phyloP scores from a whole-genome alignment of 1,140 invertebrate species.

The Ooceraea biroi region DNA sequence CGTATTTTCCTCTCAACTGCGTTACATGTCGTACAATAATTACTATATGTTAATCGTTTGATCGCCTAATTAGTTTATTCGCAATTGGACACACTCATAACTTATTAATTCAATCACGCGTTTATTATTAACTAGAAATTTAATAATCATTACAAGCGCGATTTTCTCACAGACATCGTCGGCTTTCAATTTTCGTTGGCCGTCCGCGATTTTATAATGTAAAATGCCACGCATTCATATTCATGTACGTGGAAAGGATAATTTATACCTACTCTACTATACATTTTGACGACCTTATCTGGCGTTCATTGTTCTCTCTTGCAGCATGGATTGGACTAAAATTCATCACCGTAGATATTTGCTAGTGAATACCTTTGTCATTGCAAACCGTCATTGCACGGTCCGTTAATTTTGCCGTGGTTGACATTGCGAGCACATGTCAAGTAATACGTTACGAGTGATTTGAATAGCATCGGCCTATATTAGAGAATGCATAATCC shows the following conservation, averaged over 20 bases:
- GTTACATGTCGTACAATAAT: constrained; percentile 23
- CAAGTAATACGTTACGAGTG: constrained; percentile 30
- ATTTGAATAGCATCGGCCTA: constrained; percentile 47
- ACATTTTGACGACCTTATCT: constrained; percentile 39
- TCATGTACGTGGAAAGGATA: constrained; percentile 49
- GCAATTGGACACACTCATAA: constrained; percentile 20
- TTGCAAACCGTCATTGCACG: constrained; percentile 41
- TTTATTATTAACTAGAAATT: constrained; percentile 31
- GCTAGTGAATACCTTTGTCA: constrained; percentile 55
- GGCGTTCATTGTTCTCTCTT: constrained; percentile 59
- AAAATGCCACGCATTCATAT: constrained; percentile 26
- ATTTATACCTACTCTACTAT: constrained; percentile 40
- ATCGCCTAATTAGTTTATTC: constrained; percentile 47
- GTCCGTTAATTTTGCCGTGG: constrained; percentile 56
- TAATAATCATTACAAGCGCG: not conserved
- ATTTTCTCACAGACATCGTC: not conserved
- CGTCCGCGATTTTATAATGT: constrained; percentile 33
- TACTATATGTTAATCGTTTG: constrained; percentile 38
- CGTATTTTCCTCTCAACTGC: constrained; percentile 21
- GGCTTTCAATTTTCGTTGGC: constrained; percentile 15
- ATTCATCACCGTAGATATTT: constrained; percentile 65
- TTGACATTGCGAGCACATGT: constrained; percentile 29
- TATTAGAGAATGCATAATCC: constrained; percentile 40
- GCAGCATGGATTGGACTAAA: constrained; percentile 54
- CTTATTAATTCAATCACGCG: constrained; percentile 26